Percentiles rank a stretch among this genome's conserved stretches.
phyloP scores from a whole-genome alignment of 2,113 vertebrate species.

The Myotis brandtii region DNA sequence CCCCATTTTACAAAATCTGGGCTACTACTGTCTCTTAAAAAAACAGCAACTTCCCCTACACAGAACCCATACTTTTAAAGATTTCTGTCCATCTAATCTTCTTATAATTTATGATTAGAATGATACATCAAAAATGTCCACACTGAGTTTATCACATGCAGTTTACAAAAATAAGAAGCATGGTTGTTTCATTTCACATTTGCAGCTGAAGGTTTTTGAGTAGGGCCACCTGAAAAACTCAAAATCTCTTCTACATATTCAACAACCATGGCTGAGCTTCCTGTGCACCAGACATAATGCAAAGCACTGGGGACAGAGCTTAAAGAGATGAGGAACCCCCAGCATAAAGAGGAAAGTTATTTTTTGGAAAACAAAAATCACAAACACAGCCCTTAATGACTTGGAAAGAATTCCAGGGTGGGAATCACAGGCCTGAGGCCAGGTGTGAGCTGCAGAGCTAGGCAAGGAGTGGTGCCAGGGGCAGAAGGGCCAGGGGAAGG shows the following conservation, averaged over 20 bases:
- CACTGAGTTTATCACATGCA: background rate
- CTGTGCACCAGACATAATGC: background rate
- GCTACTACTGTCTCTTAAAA: background rate
- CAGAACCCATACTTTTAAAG: background rate
- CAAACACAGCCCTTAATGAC: background rate
- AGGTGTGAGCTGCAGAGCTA: background rate
- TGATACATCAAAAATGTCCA: background rate
- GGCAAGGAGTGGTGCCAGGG: background rate
- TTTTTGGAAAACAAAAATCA: background rate
- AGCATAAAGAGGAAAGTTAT: background rate
- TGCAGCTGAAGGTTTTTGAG: background rate
- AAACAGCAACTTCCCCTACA: background rate
- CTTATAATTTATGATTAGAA: slow-evolving; percentile 24
- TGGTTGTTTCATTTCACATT: background rate
- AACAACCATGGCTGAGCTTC: background rate
- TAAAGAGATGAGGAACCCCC: background rate
- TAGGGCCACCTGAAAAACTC: background rate
- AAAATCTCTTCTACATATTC: background rate
- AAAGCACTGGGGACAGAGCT: background rate
- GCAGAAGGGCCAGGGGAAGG: background rate
- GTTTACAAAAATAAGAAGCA: background rate
- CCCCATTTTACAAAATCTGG: background rate
- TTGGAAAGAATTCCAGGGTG: background rate
- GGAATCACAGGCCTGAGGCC: background rate
- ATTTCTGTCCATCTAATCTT: background rate